phyloP scores from a whole-genome alignment of 2,888 invertebrate genomes.

The Dione vanillae region DNA sequence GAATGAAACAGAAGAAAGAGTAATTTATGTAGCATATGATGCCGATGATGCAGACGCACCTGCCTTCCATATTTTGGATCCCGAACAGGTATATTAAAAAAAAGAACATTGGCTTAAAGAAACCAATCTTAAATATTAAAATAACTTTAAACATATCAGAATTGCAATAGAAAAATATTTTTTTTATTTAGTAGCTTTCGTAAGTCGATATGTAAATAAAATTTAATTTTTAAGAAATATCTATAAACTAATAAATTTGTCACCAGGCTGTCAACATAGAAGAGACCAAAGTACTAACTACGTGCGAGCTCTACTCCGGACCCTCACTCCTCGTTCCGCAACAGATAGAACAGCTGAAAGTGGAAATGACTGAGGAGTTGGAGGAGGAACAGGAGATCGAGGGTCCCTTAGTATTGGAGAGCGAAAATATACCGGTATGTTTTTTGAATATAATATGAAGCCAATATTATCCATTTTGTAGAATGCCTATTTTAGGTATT shows the following conservation, averaged over 20 bases:
- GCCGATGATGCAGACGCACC: conserved; percentile 59
- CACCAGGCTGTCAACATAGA: conserved; percentile 52
- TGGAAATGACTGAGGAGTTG: conserved; percentile 40
- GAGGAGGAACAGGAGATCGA: conserved; percentile 31
- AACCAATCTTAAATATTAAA: no score
- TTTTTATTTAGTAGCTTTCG: no score
- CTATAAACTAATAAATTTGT: not conserved
- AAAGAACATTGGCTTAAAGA: no score
- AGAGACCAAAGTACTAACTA: conserved; percentile 52
- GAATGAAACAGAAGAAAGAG: conserved; percentile 58
- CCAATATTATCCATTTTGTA: no score
- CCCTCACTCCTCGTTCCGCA: conserved; percentile 58
- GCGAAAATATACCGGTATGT: conserved; percentile 58
- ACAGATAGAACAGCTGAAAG: conserved; percentile 28
- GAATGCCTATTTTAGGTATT: no score
- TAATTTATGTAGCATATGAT: conserved; percentile 78
- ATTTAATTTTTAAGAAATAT: not conserved
- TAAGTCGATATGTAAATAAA: no score
- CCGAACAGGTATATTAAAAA: conserved; percentile 61
- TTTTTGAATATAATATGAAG: not conserved
- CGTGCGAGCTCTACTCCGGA: conserved; percentile 58
- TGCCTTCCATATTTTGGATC: conserved; percentile 64
- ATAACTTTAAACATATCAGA: no score
- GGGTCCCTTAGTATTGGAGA: conserved; percentile 35
- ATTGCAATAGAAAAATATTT: no score